phyloP scores from a whole-genome alignment of 2,888 invertebrate species.

The Brachyptera putata region DNA sequence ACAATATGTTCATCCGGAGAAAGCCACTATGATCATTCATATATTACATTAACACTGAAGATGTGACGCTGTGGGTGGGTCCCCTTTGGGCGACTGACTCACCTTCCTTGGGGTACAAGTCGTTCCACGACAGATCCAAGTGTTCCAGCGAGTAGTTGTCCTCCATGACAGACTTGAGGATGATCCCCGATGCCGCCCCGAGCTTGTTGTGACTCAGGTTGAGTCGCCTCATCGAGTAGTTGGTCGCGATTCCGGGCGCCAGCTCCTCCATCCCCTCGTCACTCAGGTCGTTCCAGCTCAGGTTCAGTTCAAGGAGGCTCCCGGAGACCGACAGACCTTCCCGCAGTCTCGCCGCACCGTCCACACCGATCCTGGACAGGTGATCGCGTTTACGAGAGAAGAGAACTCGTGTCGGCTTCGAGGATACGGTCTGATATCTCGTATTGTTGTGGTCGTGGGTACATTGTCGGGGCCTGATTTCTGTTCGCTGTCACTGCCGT shows the following conservation, averaged over 20 bases:
- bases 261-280: constrained; percentile 15
- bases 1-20: too few relatives aligned
- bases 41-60: too few relatives aligned
- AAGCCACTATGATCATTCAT: too few relatives aligned
- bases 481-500: too few relatives aligned
- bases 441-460: too few relatives aligned
- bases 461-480: too few relatives aligned
- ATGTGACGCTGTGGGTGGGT: too few relatives aligned
- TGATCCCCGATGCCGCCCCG: not conserved
- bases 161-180: constrained; percentile 39
- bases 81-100: too few relatives aligned
- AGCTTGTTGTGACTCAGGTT: constrained; percentile 18
- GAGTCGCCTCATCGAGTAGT: constrained; percentile 16
- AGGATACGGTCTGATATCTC: too few relatives aligned
- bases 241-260: not conserved
- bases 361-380: constrained; percentile 43
- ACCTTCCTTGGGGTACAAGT: constrained; percentile 46
- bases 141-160: constrained; percentile 46
- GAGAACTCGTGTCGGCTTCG: too few relatives aligned
- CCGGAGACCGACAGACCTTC: not conserved
- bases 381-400: too few relatives aligned
- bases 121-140: constrained; percentile 54
- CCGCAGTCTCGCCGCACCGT: constrained; percentile 44
- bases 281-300: constrained; percentile 21
- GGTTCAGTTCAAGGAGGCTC: constrained; percentile 1